Percentiles rank a stretch among this genome's conserved stretches.
Evolutionary conservation across 2,888 invertebrate genomes (phyloP).

Genomic region (Papilio gigon): DNA sequence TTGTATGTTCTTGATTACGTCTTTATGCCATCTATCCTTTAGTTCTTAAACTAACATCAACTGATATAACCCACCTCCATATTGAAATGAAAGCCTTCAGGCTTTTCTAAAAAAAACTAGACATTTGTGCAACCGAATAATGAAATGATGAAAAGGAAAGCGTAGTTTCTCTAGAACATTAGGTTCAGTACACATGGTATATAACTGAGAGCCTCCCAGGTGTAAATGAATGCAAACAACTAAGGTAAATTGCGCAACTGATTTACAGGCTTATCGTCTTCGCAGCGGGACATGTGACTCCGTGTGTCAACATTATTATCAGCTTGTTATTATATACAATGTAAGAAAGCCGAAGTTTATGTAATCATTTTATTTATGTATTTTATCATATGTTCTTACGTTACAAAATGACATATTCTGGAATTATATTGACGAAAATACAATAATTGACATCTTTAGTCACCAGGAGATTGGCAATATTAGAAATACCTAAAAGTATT

Average conservation of each 20-base stretch:
- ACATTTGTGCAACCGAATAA: neutral
- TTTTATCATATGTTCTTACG: neutral
- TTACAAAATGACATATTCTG: neutral
- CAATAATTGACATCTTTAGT: too few relatives aligned
- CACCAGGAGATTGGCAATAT: too few relatives aligned
- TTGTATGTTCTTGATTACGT: too few relatives aligned
- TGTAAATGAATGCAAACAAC: conserved; percentile 17
- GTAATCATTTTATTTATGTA: conserved; percentile 10
- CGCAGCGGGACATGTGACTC: neutral
- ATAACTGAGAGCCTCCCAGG: neutral
- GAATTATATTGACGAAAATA: neutral
- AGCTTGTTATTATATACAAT: conserved; percentile 23
- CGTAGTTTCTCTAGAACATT: neutral
- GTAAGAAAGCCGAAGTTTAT: conserved; percentile 21
- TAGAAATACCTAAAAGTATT: too few relatives aligned
- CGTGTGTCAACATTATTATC: conserved; percentile 16
- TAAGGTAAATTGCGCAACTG: conserved; percentile 22
- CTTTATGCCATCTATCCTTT: too few relatives aligned
- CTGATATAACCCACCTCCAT: too few relatives aligned
- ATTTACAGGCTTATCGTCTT: conserved; percentile 22
- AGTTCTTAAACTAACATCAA: too few relatives aligned
- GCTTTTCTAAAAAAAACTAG: neutral
- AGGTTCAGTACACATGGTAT: neutral
- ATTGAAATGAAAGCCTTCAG: too few relatives aligned
- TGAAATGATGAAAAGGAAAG: conserved; percentile 2